Evolutionary conservation across 2,888 invertebrate genomes (phyloP), one percentile per base, ranked within the genome.

Genomic region (Conistra vaccinii): DNA sequence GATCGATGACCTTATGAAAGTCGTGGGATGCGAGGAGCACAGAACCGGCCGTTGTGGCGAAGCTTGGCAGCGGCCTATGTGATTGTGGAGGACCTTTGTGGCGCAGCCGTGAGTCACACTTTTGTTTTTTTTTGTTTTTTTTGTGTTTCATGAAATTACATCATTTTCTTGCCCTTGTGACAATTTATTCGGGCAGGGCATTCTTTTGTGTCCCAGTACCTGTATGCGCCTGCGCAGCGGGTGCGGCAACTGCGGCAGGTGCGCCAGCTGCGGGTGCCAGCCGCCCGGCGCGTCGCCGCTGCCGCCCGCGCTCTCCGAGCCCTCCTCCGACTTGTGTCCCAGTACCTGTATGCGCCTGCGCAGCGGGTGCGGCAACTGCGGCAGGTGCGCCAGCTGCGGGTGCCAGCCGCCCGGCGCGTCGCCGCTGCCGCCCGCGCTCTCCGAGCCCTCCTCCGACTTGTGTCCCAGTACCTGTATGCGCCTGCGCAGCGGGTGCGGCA

Each of bases 301-400:
- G 7, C 78, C 85, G n/a, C 77, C 74, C 63, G 61, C 74, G 70
- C 87, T 76, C 81, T 79, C 81, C 48, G 62, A 76, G 68, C 83
- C 90, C 70, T 90, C 92, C 81, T 91, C 91, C n/a, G 84, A 84
- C 73, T 93, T n/a, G n/a, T n/a, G n/a, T n/a, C n/a, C n/a, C 32
- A 0, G 53, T 26, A 55, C 95, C 94, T 93, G 93, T 85, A 92
- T 87, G 51, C 92, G 87, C 76, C 93, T 89, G 4, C 93, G 92
- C 87, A 96, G 92, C 82, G 97, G 96, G 89, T 97, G 97, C 84
- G 97, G 96, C 89, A 97, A 89, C 90, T 97, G 97, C 79, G 97
- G 97, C 91, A 97, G 93, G 90, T 97, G 97, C 80, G 97, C 97
- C 76, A 97, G 93, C 93, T 97, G 97, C 85, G 97, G 97, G 92